Percentiles rank a stretch among this genome's conserved stretches.
These are phyloP conservation scores for Eupithecia inturbata DNA, from an alignment of 2,888 invertebrate species.

Conservation along the genomic window DNA sequence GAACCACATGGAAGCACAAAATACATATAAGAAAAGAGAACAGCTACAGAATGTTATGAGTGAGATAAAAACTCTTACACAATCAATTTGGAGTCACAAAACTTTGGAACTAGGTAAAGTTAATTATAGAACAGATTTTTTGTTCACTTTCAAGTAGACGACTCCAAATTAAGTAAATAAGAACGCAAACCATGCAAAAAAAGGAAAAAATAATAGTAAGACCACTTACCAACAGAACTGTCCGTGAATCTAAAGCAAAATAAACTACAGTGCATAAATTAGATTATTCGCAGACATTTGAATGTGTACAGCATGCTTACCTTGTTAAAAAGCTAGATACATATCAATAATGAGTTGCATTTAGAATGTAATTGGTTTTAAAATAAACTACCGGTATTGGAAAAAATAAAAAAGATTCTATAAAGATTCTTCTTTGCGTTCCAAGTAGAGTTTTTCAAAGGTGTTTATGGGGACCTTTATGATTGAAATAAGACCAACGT, in stretches of 20 bases:
- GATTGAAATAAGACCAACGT: neutral
- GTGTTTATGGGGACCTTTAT: neutral
- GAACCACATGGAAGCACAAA: neutral
- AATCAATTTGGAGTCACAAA: conserved; percentile 17
- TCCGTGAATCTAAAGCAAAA: conserved; percentile 63
- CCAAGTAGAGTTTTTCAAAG: neutral
- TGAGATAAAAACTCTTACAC: neutral
- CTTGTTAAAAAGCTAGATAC: conserved; percentile 47
- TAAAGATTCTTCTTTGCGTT: neutral
- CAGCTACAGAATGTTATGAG: neutral
- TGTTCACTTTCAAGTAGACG: neutral
- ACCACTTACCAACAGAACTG: conserved; percentile 62
- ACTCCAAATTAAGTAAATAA: neutral
- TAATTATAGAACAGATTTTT: neutral
- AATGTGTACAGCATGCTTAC: conserved; percentile 63
- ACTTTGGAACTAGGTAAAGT: neutral
- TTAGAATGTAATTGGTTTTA: conserved; percentile 12
- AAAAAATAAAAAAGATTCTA: conserved; percentile 2
- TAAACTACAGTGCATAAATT: conserved; percentile 54
- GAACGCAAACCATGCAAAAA: conserved; percentile 29
- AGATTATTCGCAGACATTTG: conserved; percentile 54
- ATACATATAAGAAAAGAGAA: neutral
- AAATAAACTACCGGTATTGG: neutral
- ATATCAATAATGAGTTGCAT: conserved; percentile 30
- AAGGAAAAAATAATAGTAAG: conserved; percentile 29